Evolutionary conservation across 2,888 invertebrate genomes (phyloP).

Genomic region (Morpho helenor): DNA sequence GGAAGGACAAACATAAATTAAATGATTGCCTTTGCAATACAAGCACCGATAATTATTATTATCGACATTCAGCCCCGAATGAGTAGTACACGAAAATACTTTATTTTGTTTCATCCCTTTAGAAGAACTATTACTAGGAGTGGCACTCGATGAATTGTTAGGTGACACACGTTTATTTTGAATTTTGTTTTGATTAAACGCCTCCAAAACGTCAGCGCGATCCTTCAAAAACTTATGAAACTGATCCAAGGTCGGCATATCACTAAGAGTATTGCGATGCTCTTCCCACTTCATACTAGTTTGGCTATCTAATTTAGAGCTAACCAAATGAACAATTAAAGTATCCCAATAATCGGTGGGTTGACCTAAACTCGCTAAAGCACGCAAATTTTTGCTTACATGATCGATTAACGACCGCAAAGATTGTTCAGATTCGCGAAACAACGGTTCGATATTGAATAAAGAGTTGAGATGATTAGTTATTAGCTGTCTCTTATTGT

Average conservation of each 20-base stretch:
- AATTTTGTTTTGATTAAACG: conserved; percentile 1
- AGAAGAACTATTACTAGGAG: not conserved
- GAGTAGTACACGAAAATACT: not conserved
- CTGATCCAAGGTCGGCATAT: conserved; percentile 19
- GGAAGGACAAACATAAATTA: not conserved
- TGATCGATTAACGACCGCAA: conserved; percentile 26
- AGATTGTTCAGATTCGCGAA: conserved; percentile 22
- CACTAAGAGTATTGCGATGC: not conserved
- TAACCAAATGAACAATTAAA: conserved; percentile 17
- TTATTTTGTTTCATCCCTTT: not conserved
- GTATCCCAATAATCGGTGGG: conserved; percentile 25
- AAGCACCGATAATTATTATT: no score
- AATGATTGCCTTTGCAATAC: no score
- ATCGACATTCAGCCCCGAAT: not conserved
- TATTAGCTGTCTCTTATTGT: conserved; percentile 23
- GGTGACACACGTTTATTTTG: not conserved
- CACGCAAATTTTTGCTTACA: conserved; percentile 27
- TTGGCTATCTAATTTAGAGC: conserved; percentile 18
- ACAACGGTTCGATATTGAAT: conserved; percentile 15
- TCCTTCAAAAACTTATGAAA: conserved; percentile 19
- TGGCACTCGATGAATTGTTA: not conserved
- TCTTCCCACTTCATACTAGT: conserved; percentile 7
- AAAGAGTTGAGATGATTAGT: conserved; percentile 20
- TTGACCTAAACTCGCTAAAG: conserved; percentile 22
- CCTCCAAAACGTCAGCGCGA: conserved; percentile 10